These are phyloP conservation scores for Rhopalosiphum nymphaeae DNA, from an alignment of 2,888 invertebrate genomes.

Conservation along the genomic window DNA sequence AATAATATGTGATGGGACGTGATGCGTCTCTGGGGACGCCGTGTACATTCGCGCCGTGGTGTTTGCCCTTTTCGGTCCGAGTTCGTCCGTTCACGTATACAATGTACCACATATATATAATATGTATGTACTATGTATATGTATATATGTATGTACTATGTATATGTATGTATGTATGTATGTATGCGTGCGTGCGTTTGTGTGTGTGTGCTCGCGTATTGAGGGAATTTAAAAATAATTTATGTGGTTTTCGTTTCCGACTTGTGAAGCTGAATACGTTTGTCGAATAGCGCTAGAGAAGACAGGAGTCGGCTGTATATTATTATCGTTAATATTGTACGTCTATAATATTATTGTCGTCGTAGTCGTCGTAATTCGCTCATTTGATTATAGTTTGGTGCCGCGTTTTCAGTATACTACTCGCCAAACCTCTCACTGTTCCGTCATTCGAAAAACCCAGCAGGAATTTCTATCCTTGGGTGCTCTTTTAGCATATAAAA, in stretches of 20 bases:
- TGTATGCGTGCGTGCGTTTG: neutral
- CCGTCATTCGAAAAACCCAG: neutral
- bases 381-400: neutral
- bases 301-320: neutral
- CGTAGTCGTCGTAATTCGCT: neutral
- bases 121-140: neutral
- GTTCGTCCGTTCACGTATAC: neutral
- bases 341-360: neutral
- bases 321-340: neutral
- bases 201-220: neutral
- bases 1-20: constrained; percentile 53
- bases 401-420: neutral
- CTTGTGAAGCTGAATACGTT: neutral
- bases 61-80: constrained; percentile 29
- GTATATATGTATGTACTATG: neutral
- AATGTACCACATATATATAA: neutral
- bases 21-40: constrained; percentile 35
- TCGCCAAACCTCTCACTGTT: neutral
- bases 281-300: neutral
- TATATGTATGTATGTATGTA: neutral
- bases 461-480: neutral
- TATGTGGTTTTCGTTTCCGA: constrained; percentile 1
- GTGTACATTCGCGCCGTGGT: neutral
- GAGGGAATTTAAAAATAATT: constrained; percentile 48
- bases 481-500: neutral